These are phyloP conservation scores for Atethmia centrago DNA, from an alignment of 2,888 invertebrate genomes.

Conservation along the genomic window DNA sequence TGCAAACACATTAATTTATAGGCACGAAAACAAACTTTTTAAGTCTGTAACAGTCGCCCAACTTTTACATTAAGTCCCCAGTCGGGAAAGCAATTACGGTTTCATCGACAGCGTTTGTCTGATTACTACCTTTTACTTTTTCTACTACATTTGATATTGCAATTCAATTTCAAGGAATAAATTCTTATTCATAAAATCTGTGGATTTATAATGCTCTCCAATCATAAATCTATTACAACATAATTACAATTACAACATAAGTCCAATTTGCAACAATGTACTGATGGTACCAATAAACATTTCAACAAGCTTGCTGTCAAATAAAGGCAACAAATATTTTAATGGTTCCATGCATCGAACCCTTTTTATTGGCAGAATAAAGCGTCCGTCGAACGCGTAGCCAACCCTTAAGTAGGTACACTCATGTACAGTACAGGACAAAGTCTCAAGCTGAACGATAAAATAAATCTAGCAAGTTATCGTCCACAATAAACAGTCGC, in stretches of 20 bases:
- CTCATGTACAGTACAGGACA: slow-evolving; percentile 72
- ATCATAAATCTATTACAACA: slow-evolving; percentile 69
- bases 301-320: slow-evolving; percentile 85
- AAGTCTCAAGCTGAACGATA: slow-evolving; percentile 86
- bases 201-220: slow-evolving; percentile 49
- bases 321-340: slow-evolving; percentile 90
- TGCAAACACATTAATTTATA: slow-evolving; percentile 88
- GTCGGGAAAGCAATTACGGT: slow-evolving; percentile 83
- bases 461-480: slow-evolving; percentile 90
- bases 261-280: slow-evolving; percentile 87
- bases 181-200: slow-evolving; percentile 45
- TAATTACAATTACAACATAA: slow-evolving; percentile 76
- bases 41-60: slow-evolving; percentile 80
- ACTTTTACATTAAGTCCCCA: slow-evolving; percentile 87
- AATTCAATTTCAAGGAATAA: slow-evolving; percentile 54
- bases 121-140: slow-evolving; percentile 69
- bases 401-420: slow-evolving; percentile 73
- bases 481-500: slow-evolving; percentile 88
- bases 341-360: slow-evolving; percentile 85
- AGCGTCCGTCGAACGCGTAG: slow-evolving; percentile 74
- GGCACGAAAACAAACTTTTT: slow-evolving; percentile 86
- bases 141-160: slow-evolving; percentile 61
- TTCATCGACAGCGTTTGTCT: slow-evolving; percentile 73
- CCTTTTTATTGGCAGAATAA: slow-evolving; percentile 88
- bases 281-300: slow-evolving; percentile 82